Percentiles rank a stretch among this genome's conserved stretches.
phyloP scores from a whole-genome alignment of 2,797 vertebrate species.

The Paedocypris micromegethes region DNA sequence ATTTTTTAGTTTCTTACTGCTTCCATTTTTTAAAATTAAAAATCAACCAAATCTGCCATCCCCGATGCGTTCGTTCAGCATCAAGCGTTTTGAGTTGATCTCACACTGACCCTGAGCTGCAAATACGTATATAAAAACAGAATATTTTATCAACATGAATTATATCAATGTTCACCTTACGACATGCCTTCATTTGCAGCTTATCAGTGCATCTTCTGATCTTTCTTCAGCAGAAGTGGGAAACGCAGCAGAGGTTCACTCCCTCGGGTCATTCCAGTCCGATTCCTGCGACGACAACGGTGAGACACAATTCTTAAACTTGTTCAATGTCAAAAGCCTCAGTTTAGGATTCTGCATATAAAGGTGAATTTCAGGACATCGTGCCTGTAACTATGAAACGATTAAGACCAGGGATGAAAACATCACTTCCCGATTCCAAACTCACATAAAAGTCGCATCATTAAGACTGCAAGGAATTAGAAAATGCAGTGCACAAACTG shows the following conservation, averaged over 20 bases:
- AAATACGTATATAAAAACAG: too few relatives aligned
- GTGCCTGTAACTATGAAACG: neutral
- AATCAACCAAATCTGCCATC: too few relatives aligned
- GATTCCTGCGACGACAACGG: conserved; percentile 93
- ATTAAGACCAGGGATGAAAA: neutral
- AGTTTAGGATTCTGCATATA: too few relatives aligned
- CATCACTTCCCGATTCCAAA: neutral
- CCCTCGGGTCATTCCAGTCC: conserved; percentile 86
- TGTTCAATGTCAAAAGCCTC: too few relatives aligned
- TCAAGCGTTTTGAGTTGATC: too few relatives aligned
- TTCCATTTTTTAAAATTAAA: too few relatives aligned
- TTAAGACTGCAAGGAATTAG: neutral
- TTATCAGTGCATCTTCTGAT: conserved; percentile 30
- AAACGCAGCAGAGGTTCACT: conserved; percentile 78
- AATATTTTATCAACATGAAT: too few relatives aligned
- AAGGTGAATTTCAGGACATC: neutral
- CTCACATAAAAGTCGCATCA: neutral
- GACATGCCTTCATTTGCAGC: neutral
- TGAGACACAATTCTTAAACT: conserved; percentile 58
- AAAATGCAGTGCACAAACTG: neutral
- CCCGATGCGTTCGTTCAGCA: too few relatives aligned
- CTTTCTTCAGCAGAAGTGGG: conserved; percentile 62
- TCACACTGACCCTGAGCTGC: too few relatives aligned
- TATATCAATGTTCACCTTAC: too few relatives aligned
- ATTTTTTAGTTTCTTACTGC: too few relatives aligned